A percentile compares a stretch with the other conserved stretches of the same genome.
phyloP scores from a whole-genome alignment of 2,797 vertebrate genomes.

The Syngnathus rostellatus region DNA sequence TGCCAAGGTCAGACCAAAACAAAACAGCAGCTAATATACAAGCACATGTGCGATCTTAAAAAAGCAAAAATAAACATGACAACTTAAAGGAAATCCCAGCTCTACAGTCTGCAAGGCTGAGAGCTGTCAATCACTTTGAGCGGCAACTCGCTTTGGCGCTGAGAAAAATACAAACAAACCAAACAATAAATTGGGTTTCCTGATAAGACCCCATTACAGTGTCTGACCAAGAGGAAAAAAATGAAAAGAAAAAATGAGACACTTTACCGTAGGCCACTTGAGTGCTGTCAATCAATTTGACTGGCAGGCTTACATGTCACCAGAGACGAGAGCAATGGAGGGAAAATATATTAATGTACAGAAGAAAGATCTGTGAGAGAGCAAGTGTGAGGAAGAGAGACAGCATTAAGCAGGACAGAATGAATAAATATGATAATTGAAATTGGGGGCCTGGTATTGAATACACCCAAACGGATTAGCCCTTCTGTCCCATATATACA shows the following conservation, averaged over 20 bases:
- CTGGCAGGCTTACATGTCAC: constrained; percentile 60
- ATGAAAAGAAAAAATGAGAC: constrained; percentile 35
- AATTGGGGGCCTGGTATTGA: constrained; percentile 62
- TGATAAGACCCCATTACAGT: constrained; percentile 58
- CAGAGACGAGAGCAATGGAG: constrained; percentile 55
- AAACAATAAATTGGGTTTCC: constrained; percentile 68
- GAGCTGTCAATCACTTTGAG: constrained; percentile 71
- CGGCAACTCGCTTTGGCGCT: constrained; percentile 58
- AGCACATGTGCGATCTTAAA: constrained; percentile 4
- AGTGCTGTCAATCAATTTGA: constrained; percentile 71
- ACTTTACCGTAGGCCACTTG: constrained; percentile 68
- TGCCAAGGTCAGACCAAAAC: constrained; percentile 37
- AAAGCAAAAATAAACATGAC: constrained; percentile 39
- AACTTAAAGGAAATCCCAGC: constrained; percentile 63
- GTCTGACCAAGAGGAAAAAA: constrained; percentile 39
- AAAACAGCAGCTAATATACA: constrained; percentile 15
- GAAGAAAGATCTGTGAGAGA: constrained; percentile 39
- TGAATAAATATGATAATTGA: constrained; percentile 75
- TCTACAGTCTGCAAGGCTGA: constrained; percentile 56
- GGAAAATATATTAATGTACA: constrained; percentile 62
- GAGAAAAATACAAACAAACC: constrained; percentile 35
- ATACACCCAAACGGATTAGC: constrained; percentile 62
- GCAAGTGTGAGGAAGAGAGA: constrained; percentile 23
- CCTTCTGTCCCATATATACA: constrained; percentile 33
- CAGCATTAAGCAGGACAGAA: constrained; percentile 62